Evolutionary conservation across 2,888 invertebrate species (phyloP).

Genomic region (Eristalinus sepulchralis): DNA sequence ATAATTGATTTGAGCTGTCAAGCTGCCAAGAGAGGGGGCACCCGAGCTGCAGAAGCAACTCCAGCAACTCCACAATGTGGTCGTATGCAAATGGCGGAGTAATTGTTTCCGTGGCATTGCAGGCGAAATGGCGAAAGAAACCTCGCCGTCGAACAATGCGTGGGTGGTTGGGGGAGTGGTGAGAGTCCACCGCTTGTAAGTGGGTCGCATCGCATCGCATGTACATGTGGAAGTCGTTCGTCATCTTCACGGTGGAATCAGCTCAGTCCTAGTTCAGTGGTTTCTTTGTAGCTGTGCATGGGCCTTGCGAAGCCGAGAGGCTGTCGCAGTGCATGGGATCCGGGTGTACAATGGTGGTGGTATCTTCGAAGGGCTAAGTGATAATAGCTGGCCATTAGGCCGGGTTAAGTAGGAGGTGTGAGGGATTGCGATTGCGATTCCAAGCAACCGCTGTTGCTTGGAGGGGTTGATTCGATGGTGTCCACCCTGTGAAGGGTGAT

Average conservation of each 20-base stretch:
- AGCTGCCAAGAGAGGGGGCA: slow-evolving; percentile 21
- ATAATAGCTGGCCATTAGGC: not conserved
- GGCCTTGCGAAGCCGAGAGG: not conserved
- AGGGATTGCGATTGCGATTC: not conserved
- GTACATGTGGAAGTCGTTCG: not conserved
- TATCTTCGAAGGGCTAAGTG: not conserved
- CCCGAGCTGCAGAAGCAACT: not conserved
- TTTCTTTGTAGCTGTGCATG: not conserved
- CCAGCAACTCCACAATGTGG: slow-evolving; percentile 45
- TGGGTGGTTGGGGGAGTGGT: not conserved
- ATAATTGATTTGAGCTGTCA: slow-evolving; percentile 67
- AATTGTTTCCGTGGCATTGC: slow-evolving; percentile 63
- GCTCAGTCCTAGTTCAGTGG: not conserved
- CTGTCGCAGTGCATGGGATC: not conserved
- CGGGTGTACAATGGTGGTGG: not conserved
- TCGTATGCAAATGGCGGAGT: slow-evolving; percentile 62
- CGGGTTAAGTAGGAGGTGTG: not conserved
- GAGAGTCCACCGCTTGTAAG: slow-evolving; percentile 6
- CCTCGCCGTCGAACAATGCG: slow-evolving; percentile 17
- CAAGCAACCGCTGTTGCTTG: not conserved
- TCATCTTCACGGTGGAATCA: not conserved
- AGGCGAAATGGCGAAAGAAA: slow-evolving; percentile 43
- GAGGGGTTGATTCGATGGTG: not conserved
- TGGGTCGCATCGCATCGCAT: slow-evolving; percentile 23
- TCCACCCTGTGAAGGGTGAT: too few species aligned